Evolutionary conservation across 1,140 invertebrate species (phyloP).

Genomic region (Bombus confusus): DNA sequence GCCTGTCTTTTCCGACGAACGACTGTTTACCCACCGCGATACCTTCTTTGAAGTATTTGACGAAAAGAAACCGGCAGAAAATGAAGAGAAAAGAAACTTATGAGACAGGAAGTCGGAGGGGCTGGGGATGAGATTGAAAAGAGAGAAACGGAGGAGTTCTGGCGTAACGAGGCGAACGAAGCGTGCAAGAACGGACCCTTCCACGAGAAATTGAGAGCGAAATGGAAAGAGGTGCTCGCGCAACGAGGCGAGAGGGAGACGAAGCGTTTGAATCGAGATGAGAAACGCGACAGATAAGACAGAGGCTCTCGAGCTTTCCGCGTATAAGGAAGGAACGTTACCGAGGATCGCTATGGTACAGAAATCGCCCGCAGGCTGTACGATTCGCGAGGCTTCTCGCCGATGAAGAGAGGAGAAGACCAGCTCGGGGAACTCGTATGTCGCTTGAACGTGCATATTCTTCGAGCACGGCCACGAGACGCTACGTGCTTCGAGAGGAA

Average conservation of each 20-base stretch:
- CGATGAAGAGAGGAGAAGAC: neutral
- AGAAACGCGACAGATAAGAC: conserved; percentile 2
- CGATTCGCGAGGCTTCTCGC: neutral
- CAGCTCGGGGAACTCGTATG: neutral
- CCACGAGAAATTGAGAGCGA: conserved; percentile 24
- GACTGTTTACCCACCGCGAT: conserved; percentile 9
- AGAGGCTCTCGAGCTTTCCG: neutral
- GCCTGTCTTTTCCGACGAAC: no score
- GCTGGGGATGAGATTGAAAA: neutral
- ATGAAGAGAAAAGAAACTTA: neutral
- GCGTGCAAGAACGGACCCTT: neutral
- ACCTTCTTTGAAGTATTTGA: neutral
- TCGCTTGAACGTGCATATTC: conserved; percentile 24
- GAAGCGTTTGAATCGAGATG: neutral
- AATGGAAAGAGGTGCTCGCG: neutral
- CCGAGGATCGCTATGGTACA: neutral
- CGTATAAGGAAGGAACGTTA: neutral
- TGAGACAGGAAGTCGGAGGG: neutral
- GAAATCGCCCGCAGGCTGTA: neutral
- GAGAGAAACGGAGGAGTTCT: neutral
- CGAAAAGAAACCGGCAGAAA: neutral
- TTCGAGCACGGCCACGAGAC: conserved; percentile 15
- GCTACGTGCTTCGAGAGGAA: conserved; percentile 32
- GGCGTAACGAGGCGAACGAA: conserved; percentile 2
- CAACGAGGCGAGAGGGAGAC: neutral